Evolutionary conservation across 2,113 vertebrate species (phyloP), one percentile per base, ranked within the genome.

Genomic region (Typhlomys cinereus): DNA sequence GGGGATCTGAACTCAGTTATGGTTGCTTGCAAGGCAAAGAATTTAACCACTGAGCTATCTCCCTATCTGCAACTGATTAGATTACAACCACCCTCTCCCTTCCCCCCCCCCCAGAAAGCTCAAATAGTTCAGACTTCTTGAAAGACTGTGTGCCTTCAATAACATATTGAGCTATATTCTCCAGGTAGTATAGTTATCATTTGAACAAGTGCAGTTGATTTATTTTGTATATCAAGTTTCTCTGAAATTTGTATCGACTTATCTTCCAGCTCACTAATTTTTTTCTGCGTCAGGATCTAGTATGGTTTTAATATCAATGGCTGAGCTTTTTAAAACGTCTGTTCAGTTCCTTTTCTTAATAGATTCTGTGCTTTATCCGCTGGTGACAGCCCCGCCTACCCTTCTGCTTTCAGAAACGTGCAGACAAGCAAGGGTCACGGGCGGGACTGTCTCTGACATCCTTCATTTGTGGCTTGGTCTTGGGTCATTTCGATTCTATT

Each of bases 231-330:
- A 41, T 29, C 13, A 46, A 71, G 48, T 66, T 17, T 64, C 41
- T 66, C 36, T 79, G 50, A 64, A 36, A 88, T 76, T 89, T 64
- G 27, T 94, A 69, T 29, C 44, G 11, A 50, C 62, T 15, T 41
- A 67, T 48, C 48, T 59, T 61, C 46, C n/a, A 46, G 23, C 59
- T 89, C 36, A 75, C 52, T 62, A 69, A 62, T 50, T 23, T 29
- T 83, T 81, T 89, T 29, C 78, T n/a, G n/a, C n/a, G n/a, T n/a
- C n/a, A n/a, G n/a, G n/a, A n/a, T 73, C 76, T 76, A 57, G 18
- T 70, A 23, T 80, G 20, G 50, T 84, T 18, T 50, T 39, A 46
- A 61, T 46, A 57, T 69, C 41, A 78, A 13, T 46, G 61, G 27
- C 54, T 71, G 71, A 54, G 78, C 50, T 83, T 90, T 79, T 13